A percentile compares a stretch with the other conserved stretches of the same genome.
phyloP scores from a whole-genome alignment of 1,140 invertebrate genomes.

The Drosophila tani region DNA sequence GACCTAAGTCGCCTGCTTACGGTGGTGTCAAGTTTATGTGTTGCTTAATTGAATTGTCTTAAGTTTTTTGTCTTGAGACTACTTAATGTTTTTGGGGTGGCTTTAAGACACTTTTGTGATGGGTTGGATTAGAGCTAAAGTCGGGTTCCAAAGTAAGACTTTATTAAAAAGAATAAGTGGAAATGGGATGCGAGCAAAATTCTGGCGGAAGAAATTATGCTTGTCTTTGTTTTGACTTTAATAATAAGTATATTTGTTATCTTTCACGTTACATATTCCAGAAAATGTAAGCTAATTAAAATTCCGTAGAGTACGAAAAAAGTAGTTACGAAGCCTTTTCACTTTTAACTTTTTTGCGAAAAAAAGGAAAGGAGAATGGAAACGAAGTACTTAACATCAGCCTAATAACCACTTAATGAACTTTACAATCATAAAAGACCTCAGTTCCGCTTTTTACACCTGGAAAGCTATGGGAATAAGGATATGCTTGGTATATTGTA shows the following conservation, averaged over 20 bases:
- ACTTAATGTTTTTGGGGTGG: slow-evolving; percentile 35
- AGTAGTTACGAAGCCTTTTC: slow-evolving; percentile 2
- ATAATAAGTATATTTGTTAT: not conserved
- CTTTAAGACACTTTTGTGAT: slow-evolving; percentile 23
- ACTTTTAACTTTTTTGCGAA: slow-evolving; percentile 7
- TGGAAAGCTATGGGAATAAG: not conserved
- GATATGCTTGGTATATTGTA: not conserved
- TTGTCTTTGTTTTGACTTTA: not conserved
- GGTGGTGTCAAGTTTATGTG: slow-evolving; percentile 73
- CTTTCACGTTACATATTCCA: not conserved
- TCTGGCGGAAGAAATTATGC: not conserved
- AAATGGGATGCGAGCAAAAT: not conserved
- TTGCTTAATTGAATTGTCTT: slow-evolving; percentile 76
- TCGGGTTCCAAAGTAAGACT: slow-evolving; percentile 6
- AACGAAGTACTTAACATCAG: slow-evolving; percentile 49
- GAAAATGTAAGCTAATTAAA: not conserved
- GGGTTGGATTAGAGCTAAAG: slow-evolving; percentile 15
- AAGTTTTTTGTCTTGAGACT: slow-evolving; percentile 50
- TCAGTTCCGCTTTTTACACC: slow-evolving; percentile 18
- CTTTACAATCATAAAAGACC: slow-evolving; percentile 35
- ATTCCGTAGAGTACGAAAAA: not conserved
- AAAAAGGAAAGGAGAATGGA: not conserved
- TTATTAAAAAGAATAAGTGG: not conserved
- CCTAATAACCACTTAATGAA: slow-evolving; percentile 61
- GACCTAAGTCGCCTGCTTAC: slow-evolving; percentile 32